Percentiles rank a stretch among this genome's conserved stretches.
Evolutionary conservation across 2,888 invertebrate genomes (phyloP).

Genomic region (Subacronicta megacephala): DNA sequence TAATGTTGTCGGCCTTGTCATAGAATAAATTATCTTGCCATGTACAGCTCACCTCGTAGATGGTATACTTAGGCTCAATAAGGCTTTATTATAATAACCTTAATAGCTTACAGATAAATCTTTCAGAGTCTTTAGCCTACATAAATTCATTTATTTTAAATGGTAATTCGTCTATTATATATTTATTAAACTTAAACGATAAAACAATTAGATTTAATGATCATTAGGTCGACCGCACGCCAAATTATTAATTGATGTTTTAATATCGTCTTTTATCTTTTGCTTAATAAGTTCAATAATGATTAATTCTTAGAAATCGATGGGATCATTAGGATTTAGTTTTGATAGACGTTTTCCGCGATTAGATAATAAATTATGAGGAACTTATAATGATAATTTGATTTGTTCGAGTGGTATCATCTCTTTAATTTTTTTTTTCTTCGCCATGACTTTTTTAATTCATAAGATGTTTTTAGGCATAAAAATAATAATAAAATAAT

Average conservation of each 20-base stretch:
- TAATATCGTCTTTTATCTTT: constrained; percentile 7
- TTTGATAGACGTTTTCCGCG: constrained; percentile 22
- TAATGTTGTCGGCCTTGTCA: constrained; percentile 22
- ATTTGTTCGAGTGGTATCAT: too few species aligned
- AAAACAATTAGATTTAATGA: constrained; percentile 15
- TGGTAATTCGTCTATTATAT: constrained; percentile 10
- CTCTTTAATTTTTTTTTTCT: too few species aligned
- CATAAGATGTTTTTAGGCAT: too few species aligned
- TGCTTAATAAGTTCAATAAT: neutral
- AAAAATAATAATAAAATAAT: too few species aligned
- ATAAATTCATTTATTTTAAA: constrained; percentile 1
- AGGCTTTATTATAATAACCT: constrained; percentile 25
- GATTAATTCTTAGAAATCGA: constrained; percentile 11
- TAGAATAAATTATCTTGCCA: constrained; percentile 8
- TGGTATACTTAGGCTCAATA: constrained; percentile 5
- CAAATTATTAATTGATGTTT: constrained; percentile 26
- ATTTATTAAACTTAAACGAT: constrained; percentile 7
- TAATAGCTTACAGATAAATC: constrained; percentile 26
- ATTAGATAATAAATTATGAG: neutral
- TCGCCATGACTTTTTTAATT: too few species aligned
- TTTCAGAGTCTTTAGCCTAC: constrained; percentile 15
- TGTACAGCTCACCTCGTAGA: neutral
- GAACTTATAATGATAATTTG: too few species aligned
- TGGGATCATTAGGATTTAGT: neutral
- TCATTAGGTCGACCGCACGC: constrained; percentile 13